These are phyloP conservation scores for Drosophila sp. DNA, from an alignment of 1,140 invertebrate genomes.

Conservation along the genomic window DNA sequence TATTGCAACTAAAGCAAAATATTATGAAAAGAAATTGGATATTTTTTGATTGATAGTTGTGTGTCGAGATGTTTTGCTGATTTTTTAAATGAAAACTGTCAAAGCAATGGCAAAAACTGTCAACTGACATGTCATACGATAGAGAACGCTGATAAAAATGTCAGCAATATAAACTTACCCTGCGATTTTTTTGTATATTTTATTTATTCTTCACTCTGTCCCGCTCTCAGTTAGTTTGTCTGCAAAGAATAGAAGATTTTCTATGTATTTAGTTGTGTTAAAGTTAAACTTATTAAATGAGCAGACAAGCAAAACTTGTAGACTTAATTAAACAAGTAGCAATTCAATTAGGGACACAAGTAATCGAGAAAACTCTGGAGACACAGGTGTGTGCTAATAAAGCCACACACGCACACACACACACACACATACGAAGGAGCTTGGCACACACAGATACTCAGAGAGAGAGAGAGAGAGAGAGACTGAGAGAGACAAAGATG, in stretches of 20 bases:
- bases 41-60: background rate
- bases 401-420: constrained; percentile 21
- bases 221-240: constrained; percentile 34
- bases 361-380: constrained; percentile 38
- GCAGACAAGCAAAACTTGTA: constrained; percentile 48
- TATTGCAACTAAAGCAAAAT: background rate
- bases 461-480: background rate
- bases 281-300: constrained; percentile 51
- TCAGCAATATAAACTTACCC: constrained; percentile 6
- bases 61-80: background rate
- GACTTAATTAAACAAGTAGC: constrained; percentile 71
- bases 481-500: constrained; percentile 6
- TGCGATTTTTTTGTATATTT: background rate
- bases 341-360: constrained; percentile 70
- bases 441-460: constrained; percentile 16
- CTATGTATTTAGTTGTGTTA: constrained; percentile 61
- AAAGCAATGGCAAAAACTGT: background rate
- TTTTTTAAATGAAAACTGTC: background rate
- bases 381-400: constrained; percentile 65
- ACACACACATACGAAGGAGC: constrained; percentile 6
- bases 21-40: background rate
- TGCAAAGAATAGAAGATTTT: constrained; percentile 42
- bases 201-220: background rate
- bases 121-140: background rate
- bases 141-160: background rate